These are phyloP conservation scores for Coluber constrictor DNA, from an alignment of 2,797 vertebrate species.

Conservation along the genomic window DNA sequence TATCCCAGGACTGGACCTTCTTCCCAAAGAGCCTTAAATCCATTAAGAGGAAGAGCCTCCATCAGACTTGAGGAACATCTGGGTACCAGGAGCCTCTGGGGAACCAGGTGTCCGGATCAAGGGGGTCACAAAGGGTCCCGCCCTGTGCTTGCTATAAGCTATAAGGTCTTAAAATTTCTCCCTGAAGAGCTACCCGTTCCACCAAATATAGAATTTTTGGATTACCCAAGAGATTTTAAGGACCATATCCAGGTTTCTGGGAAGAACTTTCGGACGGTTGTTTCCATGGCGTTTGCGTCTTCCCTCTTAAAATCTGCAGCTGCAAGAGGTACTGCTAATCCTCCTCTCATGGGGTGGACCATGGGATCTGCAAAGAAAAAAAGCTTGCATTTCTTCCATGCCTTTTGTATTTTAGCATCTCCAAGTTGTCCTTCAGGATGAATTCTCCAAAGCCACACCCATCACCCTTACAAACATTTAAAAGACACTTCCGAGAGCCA, in stretches of 20 bases:
- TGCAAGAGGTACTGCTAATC: fast-evolving
- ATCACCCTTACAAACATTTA: not conserved
- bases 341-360: fast-evolving
- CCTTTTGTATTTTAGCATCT: not conserved
- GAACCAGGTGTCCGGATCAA: too few species aligned
- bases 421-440: not conserved
- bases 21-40: too few species aligned
- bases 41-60: too few species aligned
- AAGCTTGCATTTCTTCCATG: not conserved
- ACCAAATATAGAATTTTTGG: not conserved
- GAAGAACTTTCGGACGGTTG: constrained; percentile 65
- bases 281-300: fast-evolving
- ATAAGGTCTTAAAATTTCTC: not conserved
- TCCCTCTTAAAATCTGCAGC: fast-evolving
- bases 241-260: constrained; percentile 57
- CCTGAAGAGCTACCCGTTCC: not conserved
- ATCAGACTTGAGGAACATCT: too few species aligned
- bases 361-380: not conserved
- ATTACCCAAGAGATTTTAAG: not conserved
- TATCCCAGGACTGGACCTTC: too few species aligned
- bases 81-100: too few species aligned
- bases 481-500: not conserved
- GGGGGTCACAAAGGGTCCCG: too few species aligned
- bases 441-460: not conserved
- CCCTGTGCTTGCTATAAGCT: too few species aligned